Evolutionary conservation across 2,113 vertebrate genomes (phyloP).

Genomic region (Carassius carassius): DNA sequence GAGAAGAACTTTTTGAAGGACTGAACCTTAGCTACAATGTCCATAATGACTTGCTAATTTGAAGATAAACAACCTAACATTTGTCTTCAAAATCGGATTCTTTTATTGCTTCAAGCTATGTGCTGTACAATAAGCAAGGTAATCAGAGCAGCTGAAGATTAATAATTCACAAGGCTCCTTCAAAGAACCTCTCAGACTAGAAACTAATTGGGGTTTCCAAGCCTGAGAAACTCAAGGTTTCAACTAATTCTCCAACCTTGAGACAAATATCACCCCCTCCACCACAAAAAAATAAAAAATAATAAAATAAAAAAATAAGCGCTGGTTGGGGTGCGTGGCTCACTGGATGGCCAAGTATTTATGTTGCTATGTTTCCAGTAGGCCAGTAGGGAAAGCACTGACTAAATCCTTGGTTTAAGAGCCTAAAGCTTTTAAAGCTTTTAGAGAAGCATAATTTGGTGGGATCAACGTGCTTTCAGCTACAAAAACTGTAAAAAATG

Average conservation of each 20-base stretch:
- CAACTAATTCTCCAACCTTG: background rate
- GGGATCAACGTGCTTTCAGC: constrained; percentile 12
- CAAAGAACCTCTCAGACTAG: constrained; percentile 45
- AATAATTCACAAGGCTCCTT: constrained; percentile 53
- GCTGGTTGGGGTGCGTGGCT: background rate
- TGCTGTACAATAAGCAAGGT: constrained; percentile 38
- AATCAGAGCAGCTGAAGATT: constrained; percentile 49
- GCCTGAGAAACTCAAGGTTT: constrained; percentile 34
- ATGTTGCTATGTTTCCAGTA: constrained; percentile 2
- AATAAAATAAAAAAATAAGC: too few relatives aligned
- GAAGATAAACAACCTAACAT: constrained; percentile 35
- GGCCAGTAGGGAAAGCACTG: background rate
- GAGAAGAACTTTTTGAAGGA: constrained; percentile 23
- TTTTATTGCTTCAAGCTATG: constrained; percentile 17
- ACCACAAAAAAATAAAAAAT: background rate
- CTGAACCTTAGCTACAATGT: background rate
- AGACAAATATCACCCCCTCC: background rate
- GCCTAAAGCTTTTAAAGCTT: constrained; percentile 7
- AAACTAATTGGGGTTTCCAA: constrained; percentile 56
- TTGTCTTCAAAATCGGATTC: constrained; percentile 14
- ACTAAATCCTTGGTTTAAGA: constrained; percentile 6
- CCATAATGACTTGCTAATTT: constrained; percentile 46
- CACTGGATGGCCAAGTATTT: background rate
- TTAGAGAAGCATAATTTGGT: background rate
- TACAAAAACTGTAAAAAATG: background rate